These are phyloP conservation scores for Eunapius fragilis DNA, from an alignment of 37 sponge, comb jelly and placozoan genomes.

Conservation along the genomic window DNA sequence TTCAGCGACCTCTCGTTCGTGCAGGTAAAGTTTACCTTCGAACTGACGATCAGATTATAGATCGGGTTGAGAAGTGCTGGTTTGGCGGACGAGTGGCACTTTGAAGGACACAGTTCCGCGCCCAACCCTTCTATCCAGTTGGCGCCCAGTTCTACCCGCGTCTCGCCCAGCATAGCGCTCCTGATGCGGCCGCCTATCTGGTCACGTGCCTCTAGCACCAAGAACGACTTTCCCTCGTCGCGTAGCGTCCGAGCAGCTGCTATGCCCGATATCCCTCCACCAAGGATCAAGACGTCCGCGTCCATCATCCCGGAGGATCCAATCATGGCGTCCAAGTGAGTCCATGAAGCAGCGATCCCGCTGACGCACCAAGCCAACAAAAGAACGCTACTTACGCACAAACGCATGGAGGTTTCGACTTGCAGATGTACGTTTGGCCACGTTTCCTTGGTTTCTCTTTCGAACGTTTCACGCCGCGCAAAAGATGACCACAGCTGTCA, in stretches of 20 bases:
- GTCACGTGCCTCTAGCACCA: not conserved
- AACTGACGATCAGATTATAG: not conserved
- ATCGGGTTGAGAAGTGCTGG: not conserved
- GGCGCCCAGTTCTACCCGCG: constrained; percentile 44
- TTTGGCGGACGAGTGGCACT: not conserved
- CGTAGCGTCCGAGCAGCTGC: not conserved
- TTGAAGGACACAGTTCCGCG: not conserved
- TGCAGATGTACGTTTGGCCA: no score
- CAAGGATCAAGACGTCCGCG: not conserved
- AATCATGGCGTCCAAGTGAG: not conserved
- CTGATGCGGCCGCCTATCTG: not conserved
- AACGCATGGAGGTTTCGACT: not conserved
- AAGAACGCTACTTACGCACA: not conserved
- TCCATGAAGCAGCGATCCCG: not conserved
- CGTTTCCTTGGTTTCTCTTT: not conserved
- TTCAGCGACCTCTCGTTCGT: not conserved
- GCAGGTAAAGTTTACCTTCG: not conserved
- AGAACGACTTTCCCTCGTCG: not conserved
- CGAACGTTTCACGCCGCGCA: not conserved
- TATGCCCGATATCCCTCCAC: not conserved
- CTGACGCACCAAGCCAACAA: not conserved
- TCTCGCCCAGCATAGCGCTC: not conserved
- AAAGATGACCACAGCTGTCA: not conserved
- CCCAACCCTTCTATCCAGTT: constrained; percentile 56
- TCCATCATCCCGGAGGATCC: not conserved